Evolutionary conservation across 1,140 invertebrate genomes (phyloP).

Genomic region (Platyscapa corneri): DNA sequence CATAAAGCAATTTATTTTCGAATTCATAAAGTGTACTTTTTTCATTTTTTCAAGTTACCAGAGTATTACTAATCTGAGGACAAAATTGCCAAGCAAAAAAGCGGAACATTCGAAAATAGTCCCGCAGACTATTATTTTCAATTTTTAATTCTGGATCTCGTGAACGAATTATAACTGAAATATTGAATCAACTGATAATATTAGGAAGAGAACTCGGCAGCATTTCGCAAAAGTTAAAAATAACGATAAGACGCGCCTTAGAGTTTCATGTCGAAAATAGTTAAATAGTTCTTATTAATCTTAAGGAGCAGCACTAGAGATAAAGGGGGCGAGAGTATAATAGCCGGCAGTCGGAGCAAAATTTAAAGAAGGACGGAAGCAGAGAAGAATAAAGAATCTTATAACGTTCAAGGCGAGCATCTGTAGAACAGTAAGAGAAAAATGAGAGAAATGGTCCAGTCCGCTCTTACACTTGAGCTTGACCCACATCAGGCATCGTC

Average conservation of each 20-base stretch:
- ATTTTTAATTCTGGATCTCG: no score
- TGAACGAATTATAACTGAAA: no score
- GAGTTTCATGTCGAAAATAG: background rate
- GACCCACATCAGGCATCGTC: slow-evolving; percentile 46
- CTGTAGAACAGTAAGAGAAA: background rate
- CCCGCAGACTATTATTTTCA: no score
- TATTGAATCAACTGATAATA: no score
- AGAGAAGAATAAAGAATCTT: background rate
- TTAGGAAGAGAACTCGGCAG: no score
- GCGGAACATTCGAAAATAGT: no score
- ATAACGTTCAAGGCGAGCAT: background rate
- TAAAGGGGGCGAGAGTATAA: background rate
- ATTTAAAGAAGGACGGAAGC: background rate
- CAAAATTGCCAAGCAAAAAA: no score
- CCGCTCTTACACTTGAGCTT: slow-evolving; percentile 46
- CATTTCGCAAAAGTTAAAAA: background rate
- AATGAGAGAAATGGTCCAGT: slow-evolving; percentile 3
- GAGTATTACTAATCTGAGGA: no score
- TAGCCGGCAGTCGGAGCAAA: background rate
- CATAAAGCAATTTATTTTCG: no score
- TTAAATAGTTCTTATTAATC: background rate
- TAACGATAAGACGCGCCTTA: background rate
- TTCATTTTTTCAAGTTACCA: no score
- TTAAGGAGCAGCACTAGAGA: background rate
- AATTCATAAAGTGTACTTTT: no score